Percentiles rank a stretch among this genome's conserved stretches.
Conservation (phyloP, 2,797 vertebrate genomes). For the Erithacus rubecula region DNA sequence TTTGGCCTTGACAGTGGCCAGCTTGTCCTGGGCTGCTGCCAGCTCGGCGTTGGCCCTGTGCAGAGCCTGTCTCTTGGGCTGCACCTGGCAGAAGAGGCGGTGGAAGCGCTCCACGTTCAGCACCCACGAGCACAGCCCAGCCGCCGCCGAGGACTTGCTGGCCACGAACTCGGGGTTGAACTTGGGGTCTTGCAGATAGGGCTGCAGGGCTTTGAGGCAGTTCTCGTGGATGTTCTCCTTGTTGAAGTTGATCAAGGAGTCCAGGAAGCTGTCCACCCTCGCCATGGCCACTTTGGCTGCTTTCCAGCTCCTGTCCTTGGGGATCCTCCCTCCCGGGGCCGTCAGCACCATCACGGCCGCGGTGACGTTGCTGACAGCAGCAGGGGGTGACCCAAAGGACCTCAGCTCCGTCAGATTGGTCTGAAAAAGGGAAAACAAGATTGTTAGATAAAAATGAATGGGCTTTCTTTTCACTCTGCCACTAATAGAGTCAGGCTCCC, state of each 20-base stretch:
- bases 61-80: slow-evolving; percentile 92
- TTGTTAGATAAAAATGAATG: slow-evolving; percentile 44
- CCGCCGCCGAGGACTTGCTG: slow-evolving; percentile 87
- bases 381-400: slow-evolving; percentile 89
- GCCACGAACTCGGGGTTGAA: slow-evolving; percentile 89
- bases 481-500: slow-evolving; percentile 17
- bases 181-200: slow-evolving; percentile 87
- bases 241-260: slow-evolving; percentile 87
- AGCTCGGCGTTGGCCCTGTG: slow-evolving; percentile 88
- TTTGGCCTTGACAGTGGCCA: slow-evolving; percentile 86
- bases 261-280: slow-evolving; percentile 90
- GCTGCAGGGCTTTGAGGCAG: slow-evolving; percentile 89
- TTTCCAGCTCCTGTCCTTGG: slow-evolving; percentile 96
- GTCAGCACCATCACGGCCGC: slow-evolving; percentile 92
- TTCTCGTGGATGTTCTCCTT: slow-evolving; percentile 94
- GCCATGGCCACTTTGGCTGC: slow-evolving; percentile 88
- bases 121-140: slow-evolving; percentile 97
- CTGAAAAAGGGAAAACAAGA: slow-evolving; percentile 73
- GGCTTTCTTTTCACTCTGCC: slow-evolving; percentile 24
- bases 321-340: slow-evolving; percentile 84
- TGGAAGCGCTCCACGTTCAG: slow-evolving; percentile 91
- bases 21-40: slow-evolving; percentile 89
- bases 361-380: slow-evolving; percentile 89
- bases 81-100: slow-evolving; percentile 89
- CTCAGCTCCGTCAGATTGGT: slow-evolving; percentile 94